phyloP scores from a whole-genome alignment of 1,140 invertebrate species.

The Drosophila sucinea region DNA sequence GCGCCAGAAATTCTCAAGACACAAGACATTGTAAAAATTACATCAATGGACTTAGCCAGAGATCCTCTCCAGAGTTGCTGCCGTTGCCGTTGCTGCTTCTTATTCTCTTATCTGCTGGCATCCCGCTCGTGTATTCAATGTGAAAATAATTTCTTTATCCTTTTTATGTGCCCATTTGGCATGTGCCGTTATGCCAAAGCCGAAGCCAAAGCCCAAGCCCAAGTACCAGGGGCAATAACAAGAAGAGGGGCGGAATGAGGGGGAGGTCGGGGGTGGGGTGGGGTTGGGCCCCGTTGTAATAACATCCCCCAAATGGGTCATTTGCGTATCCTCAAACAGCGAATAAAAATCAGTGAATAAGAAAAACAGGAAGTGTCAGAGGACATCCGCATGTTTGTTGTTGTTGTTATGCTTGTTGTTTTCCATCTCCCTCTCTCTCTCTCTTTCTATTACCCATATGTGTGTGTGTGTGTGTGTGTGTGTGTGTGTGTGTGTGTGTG shows the following conservation, averaged over 20 bases:
- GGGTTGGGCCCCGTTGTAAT: constrained; percentile 69
- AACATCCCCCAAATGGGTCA: constrained; percentile 83
- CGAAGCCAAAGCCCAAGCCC: constrained; percentile 24
- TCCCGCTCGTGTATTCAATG: constrained; percentile 70
- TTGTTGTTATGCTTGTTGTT: constrained; percentile 33
- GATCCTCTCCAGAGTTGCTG: constrained; percentile 27
- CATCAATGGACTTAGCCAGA: constrained; percentile 68
- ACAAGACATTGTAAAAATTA: constrained; percentile 71
- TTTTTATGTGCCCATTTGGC: constrained; percentile 83
- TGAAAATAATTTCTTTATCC: constrained; percentile 83
- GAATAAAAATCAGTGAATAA: constrained; percentile 83
- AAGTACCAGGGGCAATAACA: constrained; percentile 7
- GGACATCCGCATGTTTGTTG: constrained; percentile 79
- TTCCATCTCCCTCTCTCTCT: neutral
- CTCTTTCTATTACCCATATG: neutral
- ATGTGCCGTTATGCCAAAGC: constrained; percentile 79
- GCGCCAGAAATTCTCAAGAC: constrained; percentile 55
- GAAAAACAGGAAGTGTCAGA: constrained; percentile 82
- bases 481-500: constrained; percentile 20
- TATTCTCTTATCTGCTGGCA: constrained; percentile 42
- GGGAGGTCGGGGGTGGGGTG: constrained; percentile 18
- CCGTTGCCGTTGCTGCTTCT: neutral
- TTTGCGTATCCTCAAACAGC: constrained; percentile 83
- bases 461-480: constrained; percentile 5
- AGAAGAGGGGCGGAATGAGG: neutral